Evolutionary conservation across 2,797 vertebrate genomes (phyloP).

Genomic region (Loris lydekkerianus): DNA sequence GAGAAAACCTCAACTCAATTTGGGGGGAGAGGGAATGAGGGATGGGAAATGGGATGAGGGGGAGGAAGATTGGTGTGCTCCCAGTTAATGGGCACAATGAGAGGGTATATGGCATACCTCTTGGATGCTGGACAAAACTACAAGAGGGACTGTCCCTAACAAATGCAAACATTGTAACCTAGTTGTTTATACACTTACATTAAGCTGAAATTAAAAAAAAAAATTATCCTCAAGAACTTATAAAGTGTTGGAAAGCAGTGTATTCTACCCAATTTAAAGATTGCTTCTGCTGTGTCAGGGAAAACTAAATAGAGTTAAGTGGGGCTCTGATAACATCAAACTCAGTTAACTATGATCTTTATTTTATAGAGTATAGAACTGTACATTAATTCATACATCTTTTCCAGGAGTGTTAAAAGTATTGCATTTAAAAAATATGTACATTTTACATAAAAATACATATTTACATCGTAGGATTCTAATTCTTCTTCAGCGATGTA

Average conservation of each 20-base stretch:
- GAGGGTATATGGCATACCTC: no score
- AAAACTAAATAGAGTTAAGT: neutral
- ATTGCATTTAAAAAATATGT: neutral
- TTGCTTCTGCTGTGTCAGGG: neutral
- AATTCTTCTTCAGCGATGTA: neutral
- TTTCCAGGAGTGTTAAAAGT: neutral
- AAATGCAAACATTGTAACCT: no score
- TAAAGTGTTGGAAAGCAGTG: neutral
- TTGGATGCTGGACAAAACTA: no score
- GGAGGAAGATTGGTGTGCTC: no score
- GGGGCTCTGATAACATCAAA: neutral
- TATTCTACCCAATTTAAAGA: neutral
- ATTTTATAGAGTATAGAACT: neutral
- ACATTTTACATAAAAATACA: neutral
- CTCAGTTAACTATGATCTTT: neutral
- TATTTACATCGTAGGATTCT: neutral
- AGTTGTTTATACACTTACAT: no score
- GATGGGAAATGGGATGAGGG: no score
- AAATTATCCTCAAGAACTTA: neutral
- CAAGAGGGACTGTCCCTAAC: no score
- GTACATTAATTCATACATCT: neutral
- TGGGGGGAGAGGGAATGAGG: no score
- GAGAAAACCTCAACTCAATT: no score
- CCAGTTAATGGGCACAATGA: no score
- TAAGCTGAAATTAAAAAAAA: no score